These are phyloP conservation scores for Mus caroli DNA, from an alignment of 2,797 vertebrate species.

Conservation along the genomic window DNA sequence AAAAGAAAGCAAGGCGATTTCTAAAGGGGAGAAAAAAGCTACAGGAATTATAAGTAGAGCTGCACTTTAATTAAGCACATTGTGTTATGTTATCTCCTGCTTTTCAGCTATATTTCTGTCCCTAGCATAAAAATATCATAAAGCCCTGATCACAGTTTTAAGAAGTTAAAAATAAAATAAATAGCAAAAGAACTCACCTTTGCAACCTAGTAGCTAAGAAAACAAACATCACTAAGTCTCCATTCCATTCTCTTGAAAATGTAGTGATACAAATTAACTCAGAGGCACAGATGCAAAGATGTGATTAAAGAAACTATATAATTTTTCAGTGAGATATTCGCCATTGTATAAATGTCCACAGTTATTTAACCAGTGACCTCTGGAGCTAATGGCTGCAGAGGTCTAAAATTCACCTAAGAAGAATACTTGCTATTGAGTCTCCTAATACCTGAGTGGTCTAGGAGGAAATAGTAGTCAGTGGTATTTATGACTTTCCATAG, in stretches of 20 bases:
- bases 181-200: not conserved
- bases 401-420: not conserved
- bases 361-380: not conserved
- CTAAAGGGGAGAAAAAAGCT: not conserved
- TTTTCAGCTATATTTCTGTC: not conserved
- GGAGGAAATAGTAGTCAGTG: slow-evolving; percentile 48
- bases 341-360: not conserved
- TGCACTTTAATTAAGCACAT: not conserved
- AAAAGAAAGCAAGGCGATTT: not conserved
- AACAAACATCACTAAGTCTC: not conserved
- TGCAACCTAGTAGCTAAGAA: not conserved
- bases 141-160: not conserved
- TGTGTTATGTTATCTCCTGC: not conserved
- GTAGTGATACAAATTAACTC: not conserved
- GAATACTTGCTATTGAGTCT: not conserved
- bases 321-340: not conserved
- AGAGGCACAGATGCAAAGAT: not conserved
- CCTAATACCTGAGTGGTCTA: not conserved
- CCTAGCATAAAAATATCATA: slow-evolving; percentile 3
- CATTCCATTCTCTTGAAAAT: not conserved
- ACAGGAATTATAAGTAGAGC: not conserved
- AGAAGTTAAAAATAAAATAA: not conserved
- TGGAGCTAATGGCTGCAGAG: not conserved
- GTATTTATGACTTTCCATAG: slow-evolving; percentile 66
- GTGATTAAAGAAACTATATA: not conserved